Conservation (phyloP, 2,888 invertebrate genomes). For the Entomobrya proxima region DNA sequence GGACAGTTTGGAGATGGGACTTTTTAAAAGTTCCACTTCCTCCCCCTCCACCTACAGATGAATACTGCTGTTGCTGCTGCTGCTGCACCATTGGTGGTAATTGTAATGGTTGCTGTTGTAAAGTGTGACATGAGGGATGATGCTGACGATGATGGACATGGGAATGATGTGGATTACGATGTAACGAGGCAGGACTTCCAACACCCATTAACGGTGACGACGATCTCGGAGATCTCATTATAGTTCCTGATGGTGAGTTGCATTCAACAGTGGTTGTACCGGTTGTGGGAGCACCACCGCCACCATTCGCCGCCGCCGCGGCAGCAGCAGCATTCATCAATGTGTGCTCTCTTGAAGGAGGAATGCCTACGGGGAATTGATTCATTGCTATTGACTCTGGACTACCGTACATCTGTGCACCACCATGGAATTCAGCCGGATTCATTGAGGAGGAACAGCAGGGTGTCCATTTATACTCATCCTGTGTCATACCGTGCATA, state of each 20-base stretch:
- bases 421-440: constrained; percentile 71
- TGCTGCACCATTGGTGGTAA: neutral
- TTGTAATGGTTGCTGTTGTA: constrained; percentile 48
- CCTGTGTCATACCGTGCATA: constrained; percentile 61
- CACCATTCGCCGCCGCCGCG: constrained; percentile 3
- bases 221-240: constrained; percentile 72
- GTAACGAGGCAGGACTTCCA: constrained; percentile 67
- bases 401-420: constrained; percentile 60
- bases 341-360: constrained; percentile 58
- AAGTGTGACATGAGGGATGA: constrained; percentile 64
- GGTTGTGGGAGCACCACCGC: neutral
- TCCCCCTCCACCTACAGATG: constrained; percentile 12
- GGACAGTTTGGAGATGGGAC: constrained; percentile 34
- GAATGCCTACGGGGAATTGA: constrained; percentile 73
- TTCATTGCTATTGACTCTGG: constrained; percentile 73
- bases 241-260: constrained; percentile 66
- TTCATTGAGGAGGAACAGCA: constrained; percentile 70
- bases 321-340: constrained; percentile 41
- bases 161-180: constrained; percentile 62
- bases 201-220: constrained; percentile 72
- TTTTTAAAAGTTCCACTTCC: constrained; percentile 62
- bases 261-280: constrained; percentile 66
- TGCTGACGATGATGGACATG: constrained; percentile 63
- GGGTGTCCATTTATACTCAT: constrained; percentile 74
- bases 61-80: constrained; percentile 8